Conservation (phyloP, 1,140 invertebrate genomes). For the Holotrichia oblita region DNA sequence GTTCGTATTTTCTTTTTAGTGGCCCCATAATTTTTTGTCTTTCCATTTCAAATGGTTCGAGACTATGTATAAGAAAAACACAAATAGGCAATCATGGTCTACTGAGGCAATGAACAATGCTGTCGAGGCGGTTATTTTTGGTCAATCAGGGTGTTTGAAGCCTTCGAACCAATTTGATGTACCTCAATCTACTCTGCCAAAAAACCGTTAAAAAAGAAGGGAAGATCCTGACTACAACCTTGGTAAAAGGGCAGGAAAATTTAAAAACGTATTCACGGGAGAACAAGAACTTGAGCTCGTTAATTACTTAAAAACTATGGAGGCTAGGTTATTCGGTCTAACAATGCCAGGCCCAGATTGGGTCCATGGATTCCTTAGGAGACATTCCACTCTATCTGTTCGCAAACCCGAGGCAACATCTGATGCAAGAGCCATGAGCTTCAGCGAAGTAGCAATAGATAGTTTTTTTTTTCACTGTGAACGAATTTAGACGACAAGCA, state of each 20-base stretch:
- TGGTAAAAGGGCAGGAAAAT: conserved; percentile 19
- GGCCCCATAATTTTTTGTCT: no score
- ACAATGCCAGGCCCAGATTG: conserved; percentile 44
- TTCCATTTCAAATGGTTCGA: no score
- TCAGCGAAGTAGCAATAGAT: no score
- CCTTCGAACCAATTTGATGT: conserved; percentile 39
- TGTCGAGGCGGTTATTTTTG: conserved; percentile 21
- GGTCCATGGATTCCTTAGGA: conserved; percentile 25
- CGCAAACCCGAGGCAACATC: no score
- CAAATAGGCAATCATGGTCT: conserved; percentile 39
- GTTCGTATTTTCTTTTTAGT: no score
- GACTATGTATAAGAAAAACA: neutral
- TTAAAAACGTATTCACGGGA: conserved; percentile 40
- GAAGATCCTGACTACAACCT: no score
- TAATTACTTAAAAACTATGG: conserved; percentile 45
- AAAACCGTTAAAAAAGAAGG: no score
- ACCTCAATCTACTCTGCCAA: neutral
- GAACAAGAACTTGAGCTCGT: conserved; percentile 45
- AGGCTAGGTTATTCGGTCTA: conserved; percentile 47
- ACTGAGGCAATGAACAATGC: conserved; percentile 25
- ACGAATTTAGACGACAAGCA: no score
- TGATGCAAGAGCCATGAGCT: no score
- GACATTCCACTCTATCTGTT: neutral
- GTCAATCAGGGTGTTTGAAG: conserved; percentile 27
- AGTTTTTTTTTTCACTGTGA: no score